These are phyloP conservation scores for Sula dactylatra DNA, from an alignment of 2,113 vertebrate species.

Conservation along the genomic window DNA sequence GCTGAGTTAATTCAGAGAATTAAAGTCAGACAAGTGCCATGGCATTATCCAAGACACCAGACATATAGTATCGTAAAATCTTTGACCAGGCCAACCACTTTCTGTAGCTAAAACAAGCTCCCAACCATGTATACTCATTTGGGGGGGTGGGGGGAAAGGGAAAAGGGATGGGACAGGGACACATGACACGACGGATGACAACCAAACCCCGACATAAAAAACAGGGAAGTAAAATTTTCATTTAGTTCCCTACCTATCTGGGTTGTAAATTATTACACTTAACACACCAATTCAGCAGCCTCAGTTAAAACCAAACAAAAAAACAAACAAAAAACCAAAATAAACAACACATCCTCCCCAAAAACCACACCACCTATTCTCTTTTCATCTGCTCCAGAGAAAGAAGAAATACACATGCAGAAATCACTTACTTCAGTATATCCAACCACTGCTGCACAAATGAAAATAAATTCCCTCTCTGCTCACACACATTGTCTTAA, in stretches of 20 bases:
- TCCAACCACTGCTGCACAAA: background rate
- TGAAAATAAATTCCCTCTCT: background rate
- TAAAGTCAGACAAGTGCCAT: background rate
- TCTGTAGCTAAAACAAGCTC: background rate
- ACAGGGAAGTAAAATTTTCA: background rate
- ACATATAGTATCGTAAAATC: background rate
- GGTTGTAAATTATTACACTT: background rate
- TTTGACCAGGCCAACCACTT: background rate
- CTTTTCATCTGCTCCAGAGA: background rate
- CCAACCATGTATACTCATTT: background rate
- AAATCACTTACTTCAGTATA: background rate
- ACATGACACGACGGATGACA: too few relatives aligned
- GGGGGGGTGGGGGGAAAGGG: too few relatives aligned
- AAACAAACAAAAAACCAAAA: background rate
- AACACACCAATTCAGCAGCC: background rate
- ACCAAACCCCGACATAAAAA: background rate
- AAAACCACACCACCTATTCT: background rate
- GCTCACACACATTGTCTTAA: background rate
- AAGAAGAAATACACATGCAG: background rate
- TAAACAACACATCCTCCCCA: background rate
- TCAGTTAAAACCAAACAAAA: background rate
- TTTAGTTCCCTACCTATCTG: background rate
- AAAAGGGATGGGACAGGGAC: too few relatives aligned
- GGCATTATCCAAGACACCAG: background rate
- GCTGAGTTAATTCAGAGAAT: background rate